Evolutionary conservation across 2,113 vertebrate species (phyloP), one percentile per base, ranked within the genome.

Genomic region (Cryptomyrus ogoouensis): DNA sequence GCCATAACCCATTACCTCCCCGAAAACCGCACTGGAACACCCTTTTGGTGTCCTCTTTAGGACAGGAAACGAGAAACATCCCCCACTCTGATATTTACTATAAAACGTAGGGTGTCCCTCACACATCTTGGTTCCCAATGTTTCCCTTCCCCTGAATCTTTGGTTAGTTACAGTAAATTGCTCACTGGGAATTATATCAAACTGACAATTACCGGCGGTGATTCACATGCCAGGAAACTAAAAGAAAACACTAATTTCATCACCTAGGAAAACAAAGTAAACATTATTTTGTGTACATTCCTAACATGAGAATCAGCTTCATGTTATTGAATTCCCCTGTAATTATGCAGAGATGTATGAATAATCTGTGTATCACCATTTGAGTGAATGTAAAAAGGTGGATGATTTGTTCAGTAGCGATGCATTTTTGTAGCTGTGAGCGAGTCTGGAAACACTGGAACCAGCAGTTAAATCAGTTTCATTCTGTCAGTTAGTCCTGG

Each of bases 331-430:
- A 42, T 80, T 80, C 74, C 35, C 74, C 74, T 35, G n/a, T 80
- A 42, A 80, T 80, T 80, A 39, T 19, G 74, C 35, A 19, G 74
- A 80, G 35, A 35, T 80, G 8, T 80, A 80, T 80, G 74, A 80
- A 80, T 80, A 80, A 80, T 80, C 74, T 80, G 74, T 80, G 35
- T 80, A 80, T 80, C 74, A 80, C 74, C 74, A 42, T 80, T 39
- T 19, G 35, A 80, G 74, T 80, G 74, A 80, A 42, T 80, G 74
- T 80, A 80, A 80, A 80, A 42, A 80, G 74, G 74, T 42, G 5
- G 74, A 80, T 80, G 74, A 80, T 35, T 42, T 80, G 74, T 80
- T 39, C 74, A 42, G 35, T 80, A 42, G 74, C 35, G 17, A 42
- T 19, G 74, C 31, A 6, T 35, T 35, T 74, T 74, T 74, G 12